These are phyloP conservation scores for Automeris io DNA, from an alignment of 2,888 invertebrate genomes.

Conservation along the genomic window DNA sequence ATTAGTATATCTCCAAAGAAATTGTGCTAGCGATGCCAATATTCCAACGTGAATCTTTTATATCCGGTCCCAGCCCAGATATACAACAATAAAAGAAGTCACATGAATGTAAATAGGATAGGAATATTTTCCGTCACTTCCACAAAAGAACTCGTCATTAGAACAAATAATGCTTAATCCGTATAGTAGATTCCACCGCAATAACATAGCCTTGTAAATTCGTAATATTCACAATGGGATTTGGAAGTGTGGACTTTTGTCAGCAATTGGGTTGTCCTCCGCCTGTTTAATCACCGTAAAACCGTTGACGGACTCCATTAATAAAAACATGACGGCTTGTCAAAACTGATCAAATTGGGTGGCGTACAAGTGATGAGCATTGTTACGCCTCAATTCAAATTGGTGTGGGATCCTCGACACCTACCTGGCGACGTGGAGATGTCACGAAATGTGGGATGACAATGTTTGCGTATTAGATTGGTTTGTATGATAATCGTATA, in stretches of 20 bases:
- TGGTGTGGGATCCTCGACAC: conserved; percentile 62
- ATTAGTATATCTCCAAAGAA: no score
- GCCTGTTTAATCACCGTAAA: conserved; percentile 55
- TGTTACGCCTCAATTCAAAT: conserved; percentile 61
- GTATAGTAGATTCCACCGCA: conserved; percentile 53
- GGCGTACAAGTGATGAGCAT: conserved; percentile 66
- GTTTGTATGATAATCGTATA: conserved; percentile 53
- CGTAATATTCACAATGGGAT: conserved; percentile 58
- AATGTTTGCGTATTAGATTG: conserved; percentile 66
- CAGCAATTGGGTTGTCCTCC: conserved; percentile 65
- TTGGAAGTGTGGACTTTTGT: conserved; percentile 68
- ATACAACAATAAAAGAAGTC: conserved; percentile 24
- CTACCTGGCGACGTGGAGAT: conserved; percentile 45
- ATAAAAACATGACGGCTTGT: conserved; percentile 75
- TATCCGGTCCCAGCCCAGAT: conserved; percentile 19
- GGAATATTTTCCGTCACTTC: conserved; percentile 35
- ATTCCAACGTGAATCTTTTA: conserved; percentile 13
- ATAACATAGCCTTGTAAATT: conserved; percentile 61
- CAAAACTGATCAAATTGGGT: conserved; percentile 73
- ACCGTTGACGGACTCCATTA: conserved; percentile 62
- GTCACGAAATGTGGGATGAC: conserved; percentile 38
- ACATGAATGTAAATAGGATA: conserved; percentile 37
- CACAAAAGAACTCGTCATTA: conserved; percentile 52
- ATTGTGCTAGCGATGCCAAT: not conserved
- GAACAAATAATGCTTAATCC: conserved; percentile 69